A percentile compares a stretch with the other conserved stretches of the same genome.
Conservation (phyloP, 2,113 vertebrate genomes). For the Malurus elegans region DNA sequence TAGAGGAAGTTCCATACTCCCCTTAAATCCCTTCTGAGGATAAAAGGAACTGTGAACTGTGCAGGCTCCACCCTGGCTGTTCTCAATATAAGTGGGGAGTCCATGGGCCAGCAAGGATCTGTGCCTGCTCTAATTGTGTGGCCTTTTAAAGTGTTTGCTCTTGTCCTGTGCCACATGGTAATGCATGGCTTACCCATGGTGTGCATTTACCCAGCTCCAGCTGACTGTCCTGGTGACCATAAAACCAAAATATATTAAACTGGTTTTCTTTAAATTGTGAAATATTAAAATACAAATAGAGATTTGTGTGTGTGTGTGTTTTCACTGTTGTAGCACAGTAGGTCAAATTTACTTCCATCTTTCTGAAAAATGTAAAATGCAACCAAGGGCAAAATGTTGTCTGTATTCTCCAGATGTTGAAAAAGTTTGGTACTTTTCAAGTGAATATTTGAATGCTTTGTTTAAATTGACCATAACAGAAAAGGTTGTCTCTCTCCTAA, state of each 20-base stretch:
- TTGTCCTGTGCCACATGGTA: background rate
- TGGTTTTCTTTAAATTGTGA: background rate
- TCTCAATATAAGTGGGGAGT: background rate
- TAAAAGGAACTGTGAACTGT: background rate
- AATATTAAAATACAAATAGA: background rate
- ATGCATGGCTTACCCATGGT: background rate
- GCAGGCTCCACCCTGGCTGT: background rate
- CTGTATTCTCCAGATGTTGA: background rate
- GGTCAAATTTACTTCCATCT: background rate
- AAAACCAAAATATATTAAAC: background rate
- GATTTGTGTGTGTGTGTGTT: accelerated
- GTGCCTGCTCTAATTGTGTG: background rate
- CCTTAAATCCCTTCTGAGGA: background rate
- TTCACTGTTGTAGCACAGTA: background rate
- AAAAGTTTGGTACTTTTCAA: background rate
- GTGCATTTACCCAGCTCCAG: background rate
- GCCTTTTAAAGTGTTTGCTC: background rate
- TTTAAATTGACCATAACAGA: background rate
- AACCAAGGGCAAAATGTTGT: background rate
- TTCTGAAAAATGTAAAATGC: background rate
- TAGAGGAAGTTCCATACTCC: background rate
- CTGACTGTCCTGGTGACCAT: background rate
- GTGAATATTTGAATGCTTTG: background rate
- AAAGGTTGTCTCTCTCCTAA: background rate
- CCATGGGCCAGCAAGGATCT: background rate